Base-by-base conservation (phyloP, 2,888 invertebrate species). In the Acleris cristana region DNA sequence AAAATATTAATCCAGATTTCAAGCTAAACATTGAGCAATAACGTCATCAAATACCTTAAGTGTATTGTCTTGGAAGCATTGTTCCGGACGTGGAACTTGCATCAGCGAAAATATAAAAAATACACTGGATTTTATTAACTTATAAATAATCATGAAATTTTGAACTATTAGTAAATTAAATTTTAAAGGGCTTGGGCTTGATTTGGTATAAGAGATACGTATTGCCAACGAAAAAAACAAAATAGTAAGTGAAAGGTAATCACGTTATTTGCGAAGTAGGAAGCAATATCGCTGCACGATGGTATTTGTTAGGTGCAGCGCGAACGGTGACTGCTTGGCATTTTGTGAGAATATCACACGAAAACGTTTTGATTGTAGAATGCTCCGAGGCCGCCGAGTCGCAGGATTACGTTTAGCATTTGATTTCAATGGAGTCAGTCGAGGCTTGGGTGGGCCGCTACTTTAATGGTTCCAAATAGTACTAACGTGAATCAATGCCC, bases 321-420 rank as follows among this genome's bases (percentile, higher is more conserved):
- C 63, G 53, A 59, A 58, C 61, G 68, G 61, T 40, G 40, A 10
- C 65, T 72, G 70, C 67, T 71, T 81, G 81, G 78, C 82, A 81
- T 81, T 82, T 79, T 60, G 74, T 69, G 70, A 72, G 76, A 77
- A 82, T 79, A 77, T 74, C 74, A 76, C 59, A 68, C 67, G 72
- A 75, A 74, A 75, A 69, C 71, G 71, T 69, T 76, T 73, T 72
- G 75, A 75, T 75, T 71, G 65, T 73, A 76, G 76, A 79, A 81
- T 77, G 79, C 73, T 69, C 58, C 79, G 83, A 85, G 84, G 86
- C 72, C 73, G 75, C 71, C 79, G 62, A 72, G 77, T 76, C 76
- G 63, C 72, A 70, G 73, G 74, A 74, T 78, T 75, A 71, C 70
- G 68, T 77, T 70, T 74, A 72, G 70, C 73, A 76, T 78, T 76